A percentile compares a stretch with the other conserved stretches of the same genome.
Conservation (phyloP, 2,113 vertebrate genomes). For the Amblyornis subalaris region DNA sequence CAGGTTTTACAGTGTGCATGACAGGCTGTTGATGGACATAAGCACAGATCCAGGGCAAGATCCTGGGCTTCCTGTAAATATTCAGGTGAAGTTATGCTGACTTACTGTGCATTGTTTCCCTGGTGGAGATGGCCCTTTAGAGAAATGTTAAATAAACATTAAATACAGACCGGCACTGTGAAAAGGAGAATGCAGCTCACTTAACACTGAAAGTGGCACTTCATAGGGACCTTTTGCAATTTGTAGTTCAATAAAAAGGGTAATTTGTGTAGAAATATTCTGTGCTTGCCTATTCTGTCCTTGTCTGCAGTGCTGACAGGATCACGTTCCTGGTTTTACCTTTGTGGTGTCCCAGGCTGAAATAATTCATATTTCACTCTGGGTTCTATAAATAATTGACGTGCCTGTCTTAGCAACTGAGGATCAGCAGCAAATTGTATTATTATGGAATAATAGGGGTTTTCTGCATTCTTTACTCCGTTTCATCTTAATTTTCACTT, state of each 20-base stretch:
- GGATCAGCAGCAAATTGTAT: slow-evolving; percentile 61
- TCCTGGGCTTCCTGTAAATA: neutral
- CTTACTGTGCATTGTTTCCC: neutral
- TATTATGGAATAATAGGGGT: slow-evolving; percentile 65
- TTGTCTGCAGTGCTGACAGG: slow-evolving; percentile 54
- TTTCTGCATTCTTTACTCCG: slow-evolving; percentile 63
- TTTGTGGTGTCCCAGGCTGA: slow-evolving; percentile 61
- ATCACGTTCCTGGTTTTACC: slow-evolving; percentile 54
- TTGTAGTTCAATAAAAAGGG: slow-evolving; percentile 23
- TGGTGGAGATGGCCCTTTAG: neutral
- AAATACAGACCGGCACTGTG: neutral
- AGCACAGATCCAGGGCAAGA: neutral
- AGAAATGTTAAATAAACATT: neutral
- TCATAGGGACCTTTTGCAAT: neutral
- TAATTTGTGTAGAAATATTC: neutral
- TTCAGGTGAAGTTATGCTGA: neutral
- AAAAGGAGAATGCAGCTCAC: neutral
- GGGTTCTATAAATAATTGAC: slow-evolving; percentile 69
- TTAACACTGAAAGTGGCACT: neutral
- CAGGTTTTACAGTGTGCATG: neutral
- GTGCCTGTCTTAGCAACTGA: slow-evolving; percentile 52
- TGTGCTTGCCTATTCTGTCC: slow-evolving; percentile 38
- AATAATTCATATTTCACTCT: slow-evolving; percentile 71
- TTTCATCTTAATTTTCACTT: slow-evolving; percentile 63
- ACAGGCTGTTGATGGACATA: neutral